A percentile compares a stretch with the other conserved stretches of the same genome.
phyloP scores from a whole-genome alignment of 1,140 invertebrate genomes.

The Steinernema feltiae region DNA sequence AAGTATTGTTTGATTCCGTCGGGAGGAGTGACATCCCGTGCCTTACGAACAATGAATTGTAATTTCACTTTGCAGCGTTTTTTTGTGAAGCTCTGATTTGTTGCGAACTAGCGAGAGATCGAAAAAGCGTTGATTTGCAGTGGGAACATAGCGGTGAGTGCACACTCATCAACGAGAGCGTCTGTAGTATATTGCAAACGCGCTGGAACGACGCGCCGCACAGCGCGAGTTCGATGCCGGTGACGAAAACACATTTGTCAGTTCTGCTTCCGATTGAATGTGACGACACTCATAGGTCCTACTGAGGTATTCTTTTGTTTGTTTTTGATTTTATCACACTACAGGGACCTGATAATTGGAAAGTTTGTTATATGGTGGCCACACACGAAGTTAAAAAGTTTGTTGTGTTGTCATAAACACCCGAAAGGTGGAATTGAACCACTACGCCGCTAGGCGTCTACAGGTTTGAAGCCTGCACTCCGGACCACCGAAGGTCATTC shows the following conservation, averaged over 20 bases:
- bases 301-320: conserved; percentile 8
- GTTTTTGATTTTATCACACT: not conserved
- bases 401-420: not conserved
- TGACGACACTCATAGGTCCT: conserved; percentile 13
- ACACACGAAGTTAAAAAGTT: no score
- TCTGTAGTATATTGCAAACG: not conserved
- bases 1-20: no score
- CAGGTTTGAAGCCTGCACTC: no score
- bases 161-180: not conserved
- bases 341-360: not conserved
- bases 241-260: conserved; percentile 12
- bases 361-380: not conserved
- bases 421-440: no score
- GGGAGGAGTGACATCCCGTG: no score
- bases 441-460: no score
- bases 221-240: not conserved
- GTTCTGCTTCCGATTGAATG: not conserved
- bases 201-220: not conserved
- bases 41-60: no score
- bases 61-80: no score
- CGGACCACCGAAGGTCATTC: no score
- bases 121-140: not conserved
- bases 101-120: no score
- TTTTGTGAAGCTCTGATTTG: no score
- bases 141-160: not conserved